A percentile compares a stretch with the other conserved stretches of the same genome.
Evolutionary conservation across 37 sponge, comb jelly and placozoan species (phyloP).

Genomic region (Cladorhizidae sp.): DNA sequence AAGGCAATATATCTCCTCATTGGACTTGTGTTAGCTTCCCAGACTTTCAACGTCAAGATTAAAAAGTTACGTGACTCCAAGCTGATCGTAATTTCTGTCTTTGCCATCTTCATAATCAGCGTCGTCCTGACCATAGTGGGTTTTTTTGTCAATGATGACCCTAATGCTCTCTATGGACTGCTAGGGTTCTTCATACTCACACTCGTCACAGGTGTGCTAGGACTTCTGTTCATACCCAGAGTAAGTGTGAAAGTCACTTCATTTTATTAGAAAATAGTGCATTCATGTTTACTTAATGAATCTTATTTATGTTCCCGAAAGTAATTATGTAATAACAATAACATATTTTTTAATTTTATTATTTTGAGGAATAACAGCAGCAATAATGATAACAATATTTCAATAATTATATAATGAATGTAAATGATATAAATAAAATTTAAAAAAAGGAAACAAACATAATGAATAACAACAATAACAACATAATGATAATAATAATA

Average conservation of each 20-base stretch:
- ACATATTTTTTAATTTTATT: too few species aligned
- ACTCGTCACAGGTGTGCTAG: constrained; percentile 29
- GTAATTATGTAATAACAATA: too few species aligned
- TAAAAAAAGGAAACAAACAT: too few species aligned
- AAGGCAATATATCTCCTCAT: constrained; percentile 45
- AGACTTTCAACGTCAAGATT: constrained; percentile 55
- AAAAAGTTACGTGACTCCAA: constrained; percentile 68
- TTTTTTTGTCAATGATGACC: constrained; percentile 12
- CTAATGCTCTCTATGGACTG: constrained; percentile 26
- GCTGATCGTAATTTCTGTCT: constrained; percentile 45
- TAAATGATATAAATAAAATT: too few species aligned
- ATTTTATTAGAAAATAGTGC: too few species aligned
- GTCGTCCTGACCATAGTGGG: constrained; percentile 27
- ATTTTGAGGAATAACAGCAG: too few species aligned
- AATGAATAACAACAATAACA: too few species aligned
- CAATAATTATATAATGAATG: too few species aligned
- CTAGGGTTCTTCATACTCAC: constrained; percentile 20
- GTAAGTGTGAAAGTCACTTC: constrained; percentile 20
- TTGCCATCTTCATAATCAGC: constrained; percentile 13
- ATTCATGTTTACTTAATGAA: too few species aligned
- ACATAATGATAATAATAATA: too few species aligned
- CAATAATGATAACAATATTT: too few species aligned
- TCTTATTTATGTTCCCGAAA: too few species aligned
- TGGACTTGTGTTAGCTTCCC: constrained; percentile 47
- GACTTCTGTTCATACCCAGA: constrained; percentile 41